Evolutionary conservation across 2,888 invertebrate genomes (phyloP).

Genomic region (Molanna angustata): DNA sequence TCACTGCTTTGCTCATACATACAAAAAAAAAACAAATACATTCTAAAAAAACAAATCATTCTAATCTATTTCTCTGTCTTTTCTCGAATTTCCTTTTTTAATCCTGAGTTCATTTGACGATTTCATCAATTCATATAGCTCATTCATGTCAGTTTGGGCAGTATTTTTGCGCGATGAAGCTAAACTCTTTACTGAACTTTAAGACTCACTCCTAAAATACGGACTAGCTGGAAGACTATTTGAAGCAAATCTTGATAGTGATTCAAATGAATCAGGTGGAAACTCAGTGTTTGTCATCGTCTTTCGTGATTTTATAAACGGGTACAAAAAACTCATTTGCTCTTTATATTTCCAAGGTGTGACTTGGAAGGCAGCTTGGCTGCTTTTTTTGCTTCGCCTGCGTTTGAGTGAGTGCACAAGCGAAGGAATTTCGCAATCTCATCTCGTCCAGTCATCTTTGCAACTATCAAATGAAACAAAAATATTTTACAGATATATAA

Average conservation of each 20-base stretch:
- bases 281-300: background rate
- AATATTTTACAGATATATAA: background rate
- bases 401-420: too few species aligned
- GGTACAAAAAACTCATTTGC: background rate
- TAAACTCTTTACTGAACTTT: background rate
- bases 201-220: too few species aligned
- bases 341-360: slow-evolving; percentile 2
- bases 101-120: slow-evolving; percentile 28
- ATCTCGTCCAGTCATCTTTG: background rate
- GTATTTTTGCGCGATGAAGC: slow-evolving; percentile 3
- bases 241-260: too few species aligned
- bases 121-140: slow-evolving; percentile 33
- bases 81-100: slow-evolving; percentile 21
- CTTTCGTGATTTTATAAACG: background rate
- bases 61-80: slow-evolving; percentile 34
- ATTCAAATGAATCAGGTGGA: background rate
- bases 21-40: too few species aligned
- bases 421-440: too few species aligned
- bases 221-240: too few species aligned
- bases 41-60: slow-evolving; percentile 33
- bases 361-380: background rate
- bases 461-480: background rate
- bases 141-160: slow-evolving; percentile 12
- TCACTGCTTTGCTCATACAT: slow-evolving; percentile 36
- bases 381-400: slow-evolving; percentile 3